phyloP scores from a whole-genome alignment of 1,140 invertebrate genomes.

The Calosoma granatense region DNA sequence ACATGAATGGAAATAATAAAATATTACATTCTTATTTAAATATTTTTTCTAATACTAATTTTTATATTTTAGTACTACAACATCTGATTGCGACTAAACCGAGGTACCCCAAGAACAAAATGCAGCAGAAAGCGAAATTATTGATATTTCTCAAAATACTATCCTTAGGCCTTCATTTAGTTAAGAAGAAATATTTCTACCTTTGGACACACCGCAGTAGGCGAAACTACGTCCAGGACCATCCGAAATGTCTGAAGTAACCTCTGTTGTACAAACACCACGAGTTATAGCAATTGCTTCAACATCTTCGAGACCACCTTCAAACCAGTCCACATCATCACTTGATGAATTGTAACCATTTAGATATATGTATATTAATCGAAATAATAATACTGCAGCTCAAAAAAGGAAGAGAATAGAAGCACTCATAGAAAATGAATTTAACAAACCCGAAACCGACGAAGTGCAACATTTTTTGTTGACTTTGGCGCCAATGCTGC shows the following conservation, averaged over 20 bases:
- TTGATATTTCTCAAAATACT: not conserved
- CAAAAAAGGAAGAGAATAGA: not conserved
- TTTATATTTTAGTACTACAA: not conserved
- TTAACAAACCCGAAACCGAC: not conserved
- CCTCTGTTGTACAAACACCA: not conserved
- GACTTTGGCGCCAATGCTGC: not conserved
- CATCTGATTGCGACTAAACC: no score
- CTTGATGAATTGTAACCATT: not conserved
- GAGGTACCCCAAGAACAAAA: no score
- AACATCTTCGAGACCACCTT: not conserved
- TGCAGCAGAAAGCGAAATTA: no score
- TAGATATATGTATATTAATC: not conserved
- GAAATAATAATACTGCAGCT: no score
- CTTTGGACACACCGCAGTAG: not conserved
- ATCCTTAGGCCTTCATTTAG: not conserved
- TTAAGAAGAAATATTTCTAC: not conserved
- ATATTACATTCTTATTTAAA: no score
- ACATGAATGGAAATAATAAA: no score
- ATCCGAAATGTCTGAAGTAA: not conserved
- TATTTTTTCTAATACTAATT: not conserved
- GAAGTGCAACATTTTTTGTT: not conserved
- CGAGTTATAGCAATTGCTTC: not conserved
- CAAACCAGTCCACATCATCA: not conserved
- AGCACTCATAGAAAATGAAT: not conserved
- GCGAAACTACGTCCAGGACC: not conserved